Conservation (phyloP, 1,140 invertebrate species). For the Drosophila yakuba region DNA sequence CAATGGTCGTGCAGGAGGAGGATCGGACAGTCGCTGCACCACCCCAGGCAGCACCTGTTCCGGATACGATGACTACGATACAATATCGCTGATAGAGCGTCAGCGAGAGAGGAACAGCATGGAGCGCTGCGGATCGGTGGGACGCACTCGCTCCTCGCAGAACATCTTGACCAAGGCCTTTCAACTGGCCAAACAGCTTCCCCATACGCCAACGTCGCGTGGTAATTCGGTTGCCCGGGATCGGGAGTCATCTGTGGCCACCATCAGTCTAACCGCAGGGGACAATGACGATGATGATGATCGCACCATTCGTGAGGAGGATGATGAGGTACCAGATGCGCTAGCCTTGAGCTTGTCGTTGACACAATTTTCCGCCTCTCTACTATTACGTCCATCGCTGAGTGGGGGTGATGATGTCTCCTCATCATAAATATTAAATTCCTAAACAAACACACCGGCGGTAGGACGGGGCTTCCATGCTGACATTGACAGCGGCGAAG, state of each 20-base stretch:
- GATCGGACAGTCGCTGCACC: conserved; percentile 66
- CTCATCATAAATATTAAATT: conserved; percentile 51
- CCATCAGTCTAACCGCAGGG: conserved; percentile 30
- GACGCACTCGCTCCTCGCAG: conserved; percentile 89
- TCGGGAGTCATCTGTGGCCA: conserved; percentile 82
- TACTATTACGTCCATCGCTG: not conserved
- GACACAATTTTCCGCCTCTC: conserved; percentile 41
- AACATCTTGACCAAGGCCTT: conserved; percentile 93
- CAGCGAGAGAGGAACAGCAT: conserved; percentile 77
- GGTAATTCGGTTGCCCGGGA: conserved; percentile 85
- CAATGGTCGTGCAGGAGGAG: conserved; percentile 54
- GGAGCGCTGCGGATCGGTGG: conserved; percentile 84
- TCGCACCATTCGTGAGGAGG: conserved; percentile 79
- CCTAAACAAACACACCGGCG: conserved; percentile 38
- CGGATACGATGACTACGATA: conserved; percentile 75
- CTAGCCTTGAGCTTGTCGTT: conserved; percentile 60
- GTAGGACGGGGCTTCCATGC: conserved; percentile 50
- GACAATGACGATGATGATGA: conserved; percentile 73
- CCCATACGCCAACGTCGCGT: conserved; percentile 75
- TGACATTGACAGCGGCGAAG: conserved; percentile 68
- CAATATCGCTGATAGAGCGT: conserved; percentile 79
- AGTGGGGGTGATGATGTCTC: conserved; percentile 48
- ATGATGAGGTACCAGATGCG: conserved; percentile 76
- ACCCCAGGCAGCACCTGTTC: conserved; percentile 67
- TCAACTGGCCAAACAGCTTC: conserved; percentile 88